Evolutionary conservation across 2,797 vertebrate genomes (phyloP).

Genomic region (Syndactyla subalaris): DNA sequence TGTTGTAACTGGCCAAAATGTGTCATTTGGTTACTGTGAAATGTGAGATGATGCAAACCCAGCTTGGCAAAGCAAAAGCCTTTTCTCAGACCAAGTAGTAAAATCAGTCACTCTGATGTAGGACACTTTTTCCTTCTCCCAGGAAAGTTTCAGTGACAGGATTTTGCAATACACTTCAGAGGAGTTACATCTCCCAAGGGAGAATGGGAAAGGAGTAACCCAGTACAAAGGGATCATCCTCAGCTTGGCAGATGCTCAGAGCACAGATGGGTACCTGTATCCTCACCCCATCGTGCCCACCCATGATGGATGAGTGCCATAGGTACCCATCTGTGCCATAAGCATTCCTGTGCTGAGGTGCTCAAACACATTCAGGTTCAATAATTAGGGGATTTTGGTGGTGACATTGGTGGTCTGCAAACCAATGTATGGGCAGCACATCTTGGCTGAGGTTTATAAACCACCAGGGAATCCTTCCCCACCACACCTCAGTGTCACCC

Average conservation of each 20-base stretch:
- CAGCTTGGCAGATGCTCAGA: accelerated
- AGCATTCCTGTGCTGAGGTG: background rate
- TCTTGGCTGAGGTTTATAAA: background rate
- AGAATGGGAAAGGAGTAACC: background rate
- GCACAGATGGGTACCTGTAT: background rate
- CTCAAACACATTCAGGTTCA: background rate
- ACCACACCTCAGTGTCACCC: background rate
- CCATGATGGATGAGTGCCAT: background rate
- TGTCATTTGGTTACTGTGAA: background rate
- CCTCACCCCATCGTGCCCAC: background rate
- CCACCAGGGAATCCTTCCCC: background rate
- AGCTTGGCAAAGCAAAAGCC: background rate
- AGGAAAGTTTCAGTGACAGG: accelerated
- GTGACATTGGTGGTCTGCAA: background rate
- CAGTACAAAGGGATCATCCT: background rate
- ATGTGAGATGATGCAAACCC: background rate
- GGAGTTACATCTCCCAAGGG: background rate
- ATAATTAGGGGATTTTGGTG: background rate
- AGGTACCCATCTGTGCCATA: background rate
- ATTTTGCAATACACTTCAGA: background rate
- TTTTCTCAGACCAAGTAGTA: background rate
- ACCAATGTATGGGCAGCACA: background rate
- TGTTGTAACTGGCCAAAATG: background rate
- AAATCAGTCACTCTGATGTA: background rate
- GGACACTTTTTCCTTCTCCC: background rate